Conservation (phyloP, 2,797 vertebrate genomes). For the Trachurus trachurus region DNA sequence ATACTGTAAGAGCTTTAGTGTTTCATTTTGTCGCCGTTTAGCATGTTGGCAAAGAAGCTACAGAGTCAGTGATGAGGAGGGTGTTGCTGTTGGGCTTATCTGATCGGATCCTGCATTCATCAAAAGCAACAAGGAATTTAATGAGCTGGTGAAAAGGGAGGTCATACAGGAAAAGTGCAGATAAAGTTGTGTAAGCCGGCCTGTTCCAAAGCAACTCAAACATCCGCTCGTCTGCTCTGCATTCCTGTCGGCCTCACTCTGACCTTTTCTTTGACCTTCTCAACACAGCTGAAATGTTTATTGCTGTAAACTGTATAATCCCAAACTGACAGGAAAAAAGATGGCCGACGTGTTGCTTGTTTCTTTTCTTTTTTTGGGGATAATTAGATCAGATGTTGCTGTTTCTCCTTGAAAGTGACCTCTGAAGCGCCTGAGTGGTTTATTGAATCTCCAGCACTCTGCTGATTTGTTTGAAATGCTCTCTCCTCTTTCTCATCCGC, state of each 20-base stretch:
- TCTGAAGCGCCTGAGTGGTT: slow-evolving; percentile 42
- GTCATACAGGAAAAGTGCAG: neutral
- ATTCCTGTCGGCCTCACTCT: neutral
- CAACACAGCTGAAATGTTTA: slow-evolving; percentile 6
- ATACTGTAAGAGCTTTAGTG: neutral
- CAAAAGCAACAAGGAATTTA: neutral
- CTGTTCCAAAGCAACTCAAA: neutral
- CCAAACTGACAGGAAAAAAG: neutral
- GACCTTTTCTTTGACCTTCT: slow-evolving; percentile 19
- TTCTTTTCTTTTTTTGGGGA: neutral
- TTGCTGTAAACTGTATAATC: neutral
- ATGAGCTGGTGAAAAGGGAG: neutral
- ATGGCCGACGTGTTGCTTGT: neutral
- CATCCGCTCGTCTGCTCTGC: neutral
- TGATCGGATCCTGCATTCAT: neutral
- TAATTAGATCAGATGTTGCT: slow-evolving; percentile 41
- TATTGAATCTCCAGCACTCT: slow-evolving; percentile 28
- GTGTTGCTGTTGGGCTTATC: neutral
- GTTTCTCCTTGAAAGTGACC: slow-evolving; percentile 43
- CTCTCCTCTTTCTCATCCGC: neutral
- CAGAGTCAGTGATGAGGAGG: neutral
- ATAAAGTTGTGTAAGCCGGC: neutral
- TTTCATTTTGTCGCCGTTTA: neutral
- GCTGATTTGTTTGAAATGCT: slow-evolving; percentile 22
- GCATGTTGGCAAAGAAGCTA: neutral